These are phyloP conservation scores for Apis dorsata DNA, from an alignment of 1,140 invertebrate species.

Conservation along the genomic window DNA sequence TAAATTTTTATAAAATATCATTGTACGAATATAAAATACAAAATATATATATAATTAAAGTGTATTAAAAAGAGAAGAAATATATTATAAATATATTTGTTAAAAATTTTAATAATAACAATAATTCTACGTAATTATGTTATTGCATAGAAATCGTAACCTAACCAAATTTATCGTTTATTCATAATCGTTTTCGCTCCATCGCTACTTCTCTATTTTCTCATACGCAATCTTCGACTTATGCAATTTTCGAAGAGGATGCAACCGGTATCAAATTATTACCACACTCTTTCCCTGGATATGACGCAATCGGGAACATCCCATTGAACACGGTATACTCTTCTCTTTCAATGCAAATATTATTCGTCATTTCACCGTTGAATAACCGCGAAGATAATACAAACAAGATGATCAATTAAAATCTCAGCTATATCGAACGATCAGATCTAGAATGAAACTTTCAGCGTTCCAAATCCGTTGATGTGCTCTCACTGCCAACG, in stretches of 20 bases:
- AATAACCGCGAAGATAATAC: not conserved
- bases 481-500: slow-evolving; percentile 7
- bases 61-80: too few species aligned
- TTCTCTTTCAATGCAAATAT: slow-evolving; percentile 3
- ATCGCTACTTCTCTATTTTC: not conserved
- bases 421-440: not conserved
- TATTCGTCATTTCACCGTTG: not conserved
- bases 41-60: too few species aligned
- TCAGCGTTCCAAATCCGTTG: slow-evolving; percentile 27
- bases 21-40: too few species aligned
- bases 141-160: not conserved
- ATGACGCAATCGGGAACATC: slow-evolving; percentile 9
- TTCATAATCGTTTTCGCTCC: not conserved
- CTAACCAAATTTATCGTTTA: not conserved
- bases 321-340: not conserved
- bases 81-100: too few species aligned
- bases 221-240: not conserved
- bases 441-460: slow-evolving; percentile 32
- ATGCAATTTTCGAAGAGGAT: slow-evolving; percentile 21
- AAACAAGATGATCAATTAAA: not conserved
- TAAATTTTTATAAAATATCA: too few species aligned
- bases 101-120: too few species aligned
- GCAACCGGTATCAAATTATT: not conserved
- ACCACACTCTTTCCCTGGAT: not conserved
- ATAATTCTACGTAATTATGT: too few species aligned